Evolutionary conservation across 2,113 vertebrate species (phyloP).

Genomic region (Siphamia tubifer): DNA sequence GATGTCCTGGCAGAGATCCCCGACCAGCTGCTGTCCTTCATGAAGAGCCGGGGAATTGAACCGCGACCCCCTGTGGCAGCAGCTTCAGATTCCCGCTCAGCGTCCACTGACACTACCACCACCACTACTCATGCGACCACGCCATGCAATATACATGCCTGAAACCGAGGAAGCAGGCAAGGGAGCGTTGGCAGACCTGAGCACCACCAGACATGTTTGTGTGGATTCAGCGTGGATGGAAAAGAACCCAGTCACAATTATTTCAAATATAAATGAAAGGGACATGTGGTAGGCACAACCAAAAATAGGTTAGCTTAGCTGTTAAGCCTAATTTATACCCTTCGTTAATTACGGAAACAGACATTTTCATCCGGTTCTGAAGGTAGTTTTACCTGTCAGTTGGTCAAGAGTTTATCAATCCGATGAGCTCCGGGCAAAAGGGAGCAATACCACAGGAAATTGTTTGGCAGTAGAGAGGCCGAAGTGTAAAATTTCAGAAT

Average conservation of each 20-base stretch:
- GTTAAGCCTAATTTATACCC: too few species aligned
- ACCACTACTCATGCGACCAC: background rate
- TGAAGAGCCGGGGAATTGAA: slow-evolving; percentile 91
- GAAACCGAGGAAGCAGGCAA: background rate
- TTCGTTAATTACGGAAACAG: too few species aligned
- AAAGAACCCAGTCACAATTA: background rate
- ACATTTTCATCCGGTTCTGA: too few species aligned
- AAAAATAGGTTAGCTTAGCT: too few species aligned
- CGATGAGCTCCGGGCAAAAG: too few species aligned
- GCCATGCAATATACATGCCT: slow-evolving; percentile 27
- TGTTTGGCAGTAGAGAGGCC: too few species aligned
- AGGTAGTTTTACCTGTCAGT: too few species aligned
- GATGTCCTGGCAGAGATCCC: slow-evolving; percentile 96
- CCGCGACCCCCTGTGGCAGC: slow-evolving; percentile 78
- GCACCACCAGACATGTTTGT: background rate
- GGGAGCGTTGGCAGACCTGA: background rate
- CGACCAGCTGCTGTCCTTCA: slow-evolving; percentile 95
- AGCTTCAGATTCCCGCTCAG: slow-evolving; percentile 38
- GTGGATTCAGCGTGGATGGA: background rate
- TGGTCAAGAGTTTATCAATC: too few species aligned
- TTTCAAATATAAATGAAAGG: background rate
- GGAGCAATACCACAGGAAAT: too few species aligned
- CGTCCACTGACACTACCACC: slow-evolving; percentile 15
- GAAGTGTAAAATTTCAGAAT: too few species aligned
- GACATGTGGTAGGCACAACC: too few species aligned